Conservation (phyloP, 2,113 vertebrate species). For the Calyptommatus sinebrachiatus region DNA sequence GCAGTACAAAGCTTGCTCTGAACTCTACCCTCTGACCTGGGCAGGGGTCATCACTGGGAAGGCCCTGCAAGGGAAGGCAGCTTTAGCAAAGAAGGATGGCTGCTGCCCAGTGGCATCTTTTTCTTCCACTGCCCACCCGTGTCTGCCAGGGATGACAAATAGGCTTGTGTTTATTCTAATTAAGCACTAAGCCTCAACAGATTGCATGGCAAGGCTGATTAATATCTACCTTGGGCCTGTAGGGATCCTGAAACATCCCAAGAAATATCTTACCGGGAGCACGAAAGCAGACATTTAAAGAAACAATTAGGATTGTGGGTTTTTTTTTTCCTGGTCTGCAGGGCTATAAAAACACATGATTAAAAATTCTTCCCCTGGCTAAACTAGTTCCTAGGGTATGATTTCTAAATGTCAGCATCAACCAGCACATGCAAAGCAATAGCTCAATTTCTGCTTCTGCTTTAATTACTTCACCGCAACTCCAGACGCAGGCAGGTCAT, state of each 20-base stretch:
- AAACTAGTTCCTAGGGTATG: slow-evolving; percentile 24
- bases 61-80: too few species aligned
- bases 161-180: slow-evolving; percentile 37
- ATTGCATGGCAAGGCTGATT: slow-evolving; percentile 23
- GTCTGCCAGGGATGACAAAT: slow-evolving; percentile 43
- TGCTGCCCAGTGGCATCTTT: too few species aligned
- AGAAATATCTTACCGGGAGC: slow-evolving; percentile 15
- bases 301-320: slow-evolving; percentile 5
- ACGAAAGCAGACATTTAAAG: slow-evolving; percentile 48
- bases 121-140: accelerated
- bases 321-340: slow-evolving; percentile 14
- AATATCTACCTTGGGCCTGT: slow-evolving; percentile 20
- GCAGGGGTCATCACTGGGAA: too few species aligned
- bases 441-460: not conserved
- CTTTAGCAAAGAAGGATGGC: not conserved
- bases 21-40: not conserved
- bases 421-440: accelerated
- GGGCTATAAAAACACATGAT: not conserved
- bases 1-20: not conserved
- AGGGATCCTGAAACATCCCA: not conserved
- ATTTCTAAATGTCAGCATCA: not conserved
- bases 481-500: not conserved
- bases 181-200: slow-evolving; percentile 45
- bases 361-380: not conserved
- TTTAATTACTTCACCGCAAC: not conserved